Conservation (phyloP, 2,113 vertebrate genomes). For the Regulus satrapa region DNA sequence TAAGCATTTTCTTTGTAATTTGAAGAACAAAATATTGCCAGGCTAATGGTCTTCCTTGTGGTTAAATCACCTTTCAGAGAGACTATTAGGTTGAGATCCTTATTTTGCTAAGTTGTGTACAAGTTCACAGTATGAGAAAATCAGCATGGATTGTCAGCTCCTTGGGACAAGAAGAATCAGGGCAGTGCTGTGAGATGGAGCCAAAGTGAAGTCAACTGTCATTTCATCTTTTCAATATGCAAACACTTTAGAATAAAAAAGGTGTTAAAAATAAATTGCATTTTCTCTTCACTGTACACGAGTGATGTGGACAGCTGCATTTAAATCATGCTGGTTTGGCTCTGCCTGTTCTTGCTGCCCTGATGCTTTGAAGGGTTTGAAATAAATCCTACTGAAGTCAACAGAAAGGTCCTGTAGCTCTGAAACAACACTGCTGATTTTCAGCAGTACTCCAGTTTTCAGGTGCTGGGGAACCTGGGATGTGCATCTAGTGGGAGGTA, state of each 20-base stretch:
- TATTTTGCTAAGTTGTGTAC: neutral
- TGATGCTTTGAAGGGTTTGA: neutral
- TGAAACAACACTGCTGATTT: neutral
- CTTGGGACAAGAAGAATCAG: neutral
- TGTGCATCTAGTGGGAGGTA: neutral
- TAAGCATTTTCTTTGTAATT: neutral
- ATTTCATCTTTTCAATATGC: neutral
- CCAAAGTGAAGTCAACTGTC: neutral
- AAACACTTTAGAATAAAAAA: neutral
- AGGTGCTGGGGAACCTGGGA: neutral
- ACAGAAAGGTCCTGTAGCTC: neutral
- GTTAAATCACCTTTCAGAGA: neutral
- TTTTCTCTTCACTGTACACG: neutral
- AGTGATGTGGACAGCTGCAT: neutral
- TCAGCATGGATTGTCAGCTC: neutral
- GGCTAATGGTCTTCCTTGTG: neutral
- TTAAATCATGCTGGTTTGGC: neutral
- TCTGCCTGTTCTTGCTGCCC: neutral
- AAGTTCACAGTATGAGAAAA: neutral
- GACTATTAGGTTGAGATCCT: neutral
- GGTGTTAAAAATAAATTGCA: constrained; percentile 3
- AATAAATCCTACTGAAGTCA: neutral
- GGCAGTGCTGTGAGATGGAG: neutral
- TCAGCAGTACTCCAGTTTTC: neutral
- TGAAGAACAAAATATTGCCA: neutral